Evolutionary conservation across 2,888 invertebrate genomes (phyloP).

Genomic region (Eilema caniola): DNA sequence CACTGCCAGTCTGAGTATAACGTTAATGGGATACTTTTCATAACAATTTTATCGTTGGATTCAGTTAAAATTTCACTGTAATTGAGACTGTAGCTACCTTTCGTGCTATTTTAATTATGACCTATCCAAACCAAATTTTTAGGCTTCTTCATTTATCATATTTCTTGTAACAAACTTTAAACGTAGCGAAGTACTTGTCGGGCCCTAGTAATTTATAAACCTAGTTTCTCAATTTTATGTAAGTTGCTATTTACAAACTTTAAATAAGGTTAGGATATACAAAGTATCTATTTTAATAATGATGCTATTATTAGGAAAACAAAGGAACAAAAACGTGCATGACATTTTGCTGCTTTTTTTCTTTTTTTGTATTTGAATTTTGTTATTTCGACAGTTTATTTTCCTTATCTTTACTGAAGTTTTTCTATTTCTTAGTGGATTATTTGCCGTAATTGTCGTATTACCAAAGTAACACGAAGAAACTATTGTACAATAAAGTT

Average conservation of each 20-base stretch:
- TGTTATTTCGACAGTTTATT: too few relatives aligned
- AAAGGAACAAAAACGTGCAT: neutral
- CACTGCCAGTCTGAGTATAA: constrained; percentile 7
- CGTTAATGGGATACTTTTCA: constrained; percentile 23
- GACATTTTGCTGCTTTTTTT: neutral
- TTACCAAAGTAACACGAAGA: neutral
- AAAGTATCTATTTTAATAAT: too few relatives aligned
- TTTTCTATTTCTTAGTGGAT: too few relatives aligned
- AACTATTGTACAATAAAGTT: neutral
- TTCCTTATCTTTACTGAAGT: neutral
- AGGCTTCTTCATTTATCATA: too few relatives aligned
- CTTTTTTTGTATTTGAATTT: too few relatives aligned
- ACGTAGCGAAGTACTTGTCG: too few relatives aligned
- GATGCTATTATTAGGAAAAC: neutral
- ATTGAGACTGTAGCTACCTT: constrained; percentile 29
- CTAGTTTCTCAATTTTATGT: neutral
- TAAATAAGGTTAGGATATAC: neutral
- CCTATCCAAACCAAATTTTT: too few relatives aligned
- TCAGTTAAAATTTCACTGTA: constrained; percentile 35
- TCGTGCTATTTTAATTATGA: constrained; percentile 16
- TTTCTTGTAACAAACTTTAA: too few relatives aligned
- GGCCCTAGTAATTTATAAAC: too few relatives aligned
- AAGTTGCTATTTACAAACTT: neutral
- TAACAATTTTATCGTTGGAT: constrained; percentile 28
- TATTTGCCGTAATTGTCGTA: neutral